Percentiles rank a stretch among this genome's conserved stretches.
Conservation (phyloP, 2,113 vertebrate genomes). For the Fukomys damarensis region DNA sequence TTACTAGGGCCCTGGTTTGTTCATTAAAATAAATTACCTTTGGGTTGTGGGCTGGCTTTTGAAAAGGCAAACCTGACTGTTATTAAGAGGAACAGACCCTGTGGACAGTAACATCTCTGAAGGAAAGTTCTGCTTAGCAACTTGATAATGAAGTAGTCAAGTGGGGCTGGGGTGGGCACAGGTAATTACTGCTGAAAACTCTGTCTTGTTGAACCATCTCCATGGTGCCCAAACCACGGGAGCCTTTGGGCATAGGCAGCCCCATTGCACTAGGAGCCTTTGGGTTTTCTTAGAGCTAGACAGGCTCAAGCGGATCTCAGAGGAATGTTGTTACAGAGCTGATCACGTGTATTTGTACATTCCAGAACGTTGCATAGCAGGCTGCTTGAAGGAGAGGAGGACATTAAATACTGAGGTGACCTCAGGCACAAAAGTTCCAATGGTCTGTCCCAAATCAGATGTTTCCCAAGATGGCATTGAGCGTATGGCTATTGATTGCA, state of each 20-base stretch:
- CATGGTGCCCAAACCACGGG: neutral
- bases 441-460: neutral
- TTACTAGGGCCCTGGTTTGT: constrained; percentile 58
- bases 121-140: constrained; percentile 54
- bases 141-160: neutral
- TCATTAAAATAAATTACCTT: constrained; percentile 69
- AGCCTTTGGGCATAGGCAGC: neutral
- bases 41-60: constrained; percentile 62
- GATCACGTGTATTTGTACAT: neutral
- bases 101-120: constrained; percentile 35
- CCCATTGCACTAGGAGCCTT: neutral
- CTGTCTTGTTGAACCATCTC: neutral
- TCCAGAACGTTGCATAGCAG: neutral
- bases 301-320: neutral
- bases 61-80: constrained; percentile 64
- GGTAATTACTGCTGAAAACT: constrained; percentile 56
- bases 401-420: neutral
- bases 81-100: constrained; percentile 62
- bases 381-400: neutral
- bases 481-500: neutral
- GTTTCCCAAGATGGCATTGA: neutral
- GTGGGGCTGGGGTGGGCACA: neutral
- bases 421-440: neutral
- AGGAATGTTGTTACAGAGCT: neutral
- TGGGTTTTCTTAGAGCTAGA: constrained; percentile 14